Conservation (phyloP, 1,140 invertebrate genomes). For the Drosophila varians region DNA sequence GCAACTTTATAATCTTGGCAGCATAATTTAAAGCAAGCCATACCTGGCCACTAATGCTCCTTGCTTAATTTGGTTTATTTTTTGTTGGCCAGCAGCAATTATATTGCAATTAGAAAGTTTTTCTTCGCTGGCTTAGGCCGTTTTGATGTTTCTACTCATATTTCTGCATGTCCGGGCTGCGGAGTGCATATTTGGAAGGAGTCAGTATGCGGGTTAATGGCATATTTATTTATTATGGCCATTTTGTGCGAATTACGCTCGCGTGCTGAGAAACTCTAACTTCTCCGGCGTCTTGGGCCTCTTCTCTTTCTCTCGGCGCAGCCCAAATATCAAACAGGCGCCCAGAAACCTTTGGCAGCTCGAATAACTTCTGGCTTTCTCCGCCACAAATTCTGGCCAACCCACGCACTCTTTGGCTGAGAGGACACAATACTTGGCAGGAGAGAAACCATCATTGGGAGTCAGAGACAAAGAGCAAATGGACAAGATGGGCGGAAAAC, state of each 20-base stretch:
- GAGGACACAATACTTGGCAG: slow-evolving; percentile 11
- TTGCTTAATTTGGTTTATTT: slow-evolving; percentile 26
- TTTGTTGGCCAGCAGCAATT: slow-evolving; percentile 43
- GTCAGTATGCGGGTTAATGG: slow-evolving; percentile 61
- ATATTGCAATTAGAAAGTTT: slow-evolving; percentile 78
- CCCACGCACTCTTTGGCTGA: slow-evolving; percentile 21
- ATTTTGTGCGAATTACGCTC: slow-evolving; percentile 54
- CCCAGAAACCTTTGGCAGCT: slow-evolving; percentile 2
- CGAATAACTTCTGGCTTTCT: slow-evolving; percentile 6
- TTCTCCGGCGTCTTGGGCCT: slow-evolving; percentile 16
- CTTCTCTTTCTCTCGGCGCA: slow-evolving; percentile 27
- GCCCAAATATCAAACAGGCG: slow-evolving; percentile 1
- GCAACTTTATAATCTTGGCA: slow-evolving; percentile 21
- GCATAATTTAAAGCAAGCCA: slow-evolving; percentile 23
- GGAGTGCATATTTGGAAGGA: slow-evolving; percentile 26
- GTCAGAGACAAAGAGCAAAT: slow-evolving; percentile 4
- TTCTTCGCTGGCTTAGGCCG: slow-evolving; percentile 37
- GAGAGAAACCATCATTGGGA: slow-evolving; percentile 18
- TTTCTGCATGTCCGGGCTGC: slow-evolving; percentile 28
- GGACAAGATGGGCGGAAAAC: background rate
- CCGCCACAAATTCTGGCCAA: slow-evolving; percentile 11
- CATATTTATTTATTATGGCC: slow-evolving; percentile 72
- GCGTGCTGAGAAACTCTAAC: slow-evolving; percentile 36
- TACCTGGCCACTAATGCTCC: background rate
- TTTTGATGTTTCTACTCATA: slow-evolving; percentile 49